These are phyloP conservation scores for Enhydra lutris DNA, from an alignment of 2,113 vertebrate species.

Conservation along the genomic window DNA sequence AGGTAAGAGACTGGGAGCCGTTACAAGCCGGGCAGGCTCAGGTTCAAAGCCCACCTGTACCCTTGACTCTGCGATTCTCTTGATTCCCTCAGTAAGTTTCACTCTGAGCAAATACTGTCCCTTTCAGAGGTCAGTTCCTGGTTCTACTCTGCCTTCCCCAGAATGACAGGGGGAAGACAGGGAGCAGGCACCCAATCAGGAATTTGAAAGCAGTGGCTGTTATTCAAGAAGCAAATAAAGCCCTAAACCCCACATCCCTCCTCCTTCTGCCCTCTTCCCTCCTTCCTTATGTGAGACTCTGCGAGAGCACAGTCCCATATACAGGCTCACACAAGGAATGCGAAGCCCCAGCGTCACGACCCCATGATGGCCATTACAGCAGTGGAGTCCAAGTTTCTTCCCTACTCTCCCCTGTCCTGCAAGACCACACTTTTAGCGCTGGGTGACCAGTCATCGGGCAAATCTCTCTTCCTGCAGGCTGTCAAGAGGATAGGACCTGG, in stretches of 20 bases:
- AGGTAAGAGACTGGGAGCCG: background rate
- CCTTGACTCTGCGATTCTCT: background rate
- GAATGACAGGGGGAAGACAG: background rate
- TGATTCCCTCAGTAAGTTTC: background rate
- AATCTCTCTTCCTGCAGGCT: background rate
- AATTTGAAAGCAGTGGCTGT: background rate
- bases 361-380: background rate
- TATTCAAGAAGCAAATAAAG: background rate
- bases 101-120: background rate
- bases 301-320: background rate
- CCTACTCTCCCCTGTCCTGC: background rate
- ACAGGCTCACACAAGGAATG: accelerated
- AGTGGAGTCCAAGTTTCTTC: background rate
- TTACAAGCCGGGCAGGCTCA: background rate
- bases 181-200: background rate
- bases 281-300: background rate
- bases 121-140: background rate
- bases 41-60: background rate
- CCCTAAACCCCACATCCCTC: background rate
- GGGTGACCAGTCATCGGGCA: background rate
- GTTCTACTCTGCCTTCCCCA: background rate
- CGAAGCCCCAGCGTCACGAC: background rate
- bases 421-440: background rate
- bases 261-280: no score
- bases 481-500: constrained; percentile 49